Evolutionary conservation across 2,113 vertebrate species (phyloP), one percentile per base, ranked within the genome.

Genomic region (Paralichthys olivaceus): DNA sequence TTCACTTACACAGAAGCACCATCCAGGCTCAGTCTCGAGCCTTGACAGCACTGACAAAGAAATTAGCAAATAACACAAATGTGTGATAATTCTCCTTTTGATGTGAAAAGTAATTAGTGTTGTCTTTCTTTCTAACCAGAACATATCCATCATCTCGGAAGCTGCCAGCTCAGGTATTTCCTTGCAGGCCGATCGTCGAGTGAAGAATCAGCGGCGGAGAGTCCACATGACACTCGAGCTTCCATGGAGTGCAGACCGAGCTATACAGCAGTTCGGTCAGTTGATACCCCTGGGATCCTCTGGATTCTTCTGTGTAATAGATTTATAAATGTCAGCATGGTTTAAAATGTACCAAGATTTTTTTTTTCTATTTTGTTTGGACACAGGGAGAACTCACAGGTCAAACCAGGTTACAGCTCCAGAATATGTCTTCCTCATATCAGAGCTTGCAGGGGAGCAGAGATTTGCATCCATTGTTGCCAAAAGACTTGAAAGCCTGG

Each of bases 331-430:
- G 40, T 1, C 6, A 11, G 13, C 1, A 4, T 67, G 5, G 11
- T 55, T 54, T 0, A 7, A 13, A 5, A 9, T 20, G 43, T 28
- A 43, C 22, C 4, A 17, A 53, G 7, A 0, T 26, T 40, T 3
- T 23, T 40, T 1, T 7, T 6, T 2, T 25, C 7, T 34, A 9
- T 25, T 58, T 54, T 72, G 3, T 69, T 19, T 34, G 22, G 0
- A 83, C 56, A 4, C 88, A 99, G 98, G 98, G 84, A 95, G 98
- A 89, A 99, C 98, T 83, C 98, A 99, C 77, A 86, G 98, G 79
- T 99, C 98, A 53, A 99, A 99, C 87, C 98, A 99, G 93, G 98
- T 99, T 80, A 99, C 97, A 1, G 97, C 98, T 75, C 98, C 98
- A 0, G 98, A 99, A 64, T 99, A 99, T 0, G 96, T 99, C 72